Evolutionary conservation across 2,797 vertebrate species (phyloP).

Genomic region (Danio albolineatus): DNA sequence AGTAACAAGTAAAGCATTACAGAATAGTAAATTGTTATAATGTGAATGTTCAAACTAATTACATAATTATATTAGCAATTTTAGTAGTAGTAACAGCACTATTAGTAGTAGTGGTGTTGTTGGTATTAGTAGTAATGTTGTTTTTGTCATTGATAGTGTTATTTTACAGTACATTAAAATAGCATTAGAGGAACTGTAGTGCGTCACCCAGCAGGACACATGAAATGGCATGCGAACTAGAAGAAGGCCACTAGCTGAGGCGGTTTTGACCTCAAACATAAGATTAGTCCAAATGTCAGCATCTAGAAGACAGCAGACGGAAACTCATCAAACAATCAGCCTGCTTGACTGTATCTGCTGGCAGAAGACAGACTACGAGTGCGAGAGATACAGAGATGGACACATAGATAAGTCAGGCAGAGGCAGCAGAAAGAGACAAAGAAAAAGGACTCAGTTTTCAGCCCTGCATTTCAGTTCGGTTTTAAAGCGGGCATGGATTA

Average conservation of each 20-base stretch:
- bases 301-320: conserved; percentile 19
- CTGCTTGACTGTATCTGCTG: conserved; percentile 8
- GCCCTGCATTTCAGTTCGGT: background rate
- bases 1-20: too few relatives aligned
- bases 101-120: too few relatives aligned
- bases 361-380: background rate
- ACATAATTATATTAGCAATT: too few relatives aligned
- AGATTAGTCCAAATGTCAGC: conserved; percentile 23
- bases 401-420: background rate
- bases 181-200: background rate
- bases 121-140: background rate
- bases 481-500: background rate
- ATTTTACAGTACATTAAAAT: background rate
- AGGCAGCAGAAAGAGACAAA: background rate
- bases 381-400: background rate
- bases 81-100: too few relatives aligned
- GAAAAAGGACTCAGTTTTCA: background rate
- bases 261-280: conserved; percentile 14
- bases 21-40: too few relatives aligned
- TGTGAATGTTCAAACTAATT: too few relatives aligned
- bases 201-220: background rate
- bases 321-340: conserved; percentile 39
- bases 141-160: background rate
- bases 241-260: background rate
- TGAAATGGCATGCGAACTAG: conserved; percentile 6